Evolutionary conservation across 1,140 invertebrate species (phyloP), one percentile per base, ranked within the genome.

Genomic region (Drosophila rufa): DNA sequence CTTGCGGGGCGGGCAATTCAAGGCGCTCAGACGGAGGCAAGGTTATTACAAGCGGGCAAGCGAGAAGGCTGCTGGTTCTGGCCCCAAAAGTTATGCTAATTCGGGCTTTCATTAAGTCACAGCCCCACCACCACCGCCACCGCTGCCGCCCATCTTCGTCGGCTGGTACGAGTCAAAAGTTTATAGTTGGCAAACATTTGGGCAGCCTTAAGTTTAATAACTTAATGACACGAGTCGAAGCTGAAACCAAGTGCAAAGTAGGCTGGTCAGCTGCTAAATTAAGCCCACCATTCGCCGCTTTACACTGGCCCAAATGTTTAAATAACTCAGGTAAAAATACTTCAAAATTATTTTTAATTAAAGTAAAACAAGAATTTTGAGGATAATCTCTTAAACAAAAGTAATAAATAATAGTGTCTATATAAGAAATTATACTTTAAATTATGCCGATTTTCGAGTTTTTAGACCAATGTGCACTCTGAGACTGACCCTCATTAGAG

Each of bases 261-360:
- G 83, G 84, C 84, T 87, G 83, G 84, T 89, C 83, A 87, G 85
- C 74, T 75, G 85, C 79, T 79, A 91, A 85, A 90, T 90, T 90
- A 68, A 85, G 45, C 68, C 77, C 61, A 43, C 80, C 74, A 76
- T 66, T 48, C 56, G 48, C 25, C 47, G 27, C 19, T 1, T 14
- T 22, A 62, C 62, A 65, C 17, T 65, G 56, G 17, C 15, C 9
- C 3, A 14, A 36, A 2, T 7, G 9, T 4, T 7, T 33, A 22
- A 22, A 55, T 33, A 19, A 15, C 0, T 9, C 2, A 22, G 7
- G 17, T 15, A 0, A 22, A 36, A 14, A 22, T 15, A 43, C 9
- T 1, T 30, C 15, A 9, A 11, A 25, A 38, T 12, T 27, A 36
- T 8, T 61, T 36, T 12, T 9, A 14, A 1, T 30, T 3, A 0